Evolutionary conservation across 2,797 vertebrate species (phyloP).

Genomic region (Pempheris klunzingeri): DNA sequence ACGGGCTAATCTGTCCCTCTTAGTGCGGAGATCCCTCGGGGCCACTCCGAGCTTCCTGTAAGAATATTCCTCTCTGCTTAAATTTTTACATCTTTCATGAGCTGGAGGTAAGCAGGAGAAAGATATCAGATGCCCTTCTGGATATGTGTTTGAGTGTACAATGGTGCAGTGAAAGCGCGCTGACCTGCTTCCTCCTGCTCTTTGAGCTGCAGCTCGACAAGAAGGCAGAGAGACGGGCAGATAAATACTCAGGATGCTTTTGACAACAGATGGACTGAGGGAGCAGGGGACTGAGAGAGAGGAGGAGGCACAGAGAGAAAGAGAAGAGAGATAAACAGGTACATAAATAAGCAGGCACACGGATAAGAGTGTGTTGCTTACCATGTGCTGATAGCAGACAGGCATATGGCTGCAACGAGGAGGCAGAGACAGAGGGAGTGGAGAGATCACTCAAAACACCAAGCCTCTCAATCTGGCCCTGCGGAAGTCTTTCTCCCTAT

Average conservation of each 20-base stretch:
- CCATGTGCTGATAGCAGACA: constrained; percentile 59
- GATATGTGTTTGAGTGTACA: constrained; percentile 13
- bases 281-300: constrained; percentile 38
- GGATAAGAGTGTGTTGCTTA: constrained; percentile 47
- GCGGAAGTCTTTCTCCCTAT: background rate
- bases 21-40: constrained; percentile 59
- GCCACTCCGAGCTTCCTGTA: constrained; percentile 62
- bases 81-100: constrained; percentile 75
- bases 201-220: constrained; percentile 29
- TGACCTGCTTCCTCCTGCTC: constrained; percentile 48
- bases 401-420: constrained; percentile 53
- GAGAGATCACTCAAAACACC: constrained; percentile 48
- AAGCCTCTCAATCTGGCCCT: constrained; percentile 31
- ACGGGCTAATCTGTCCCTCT: constrained; percentile 72
- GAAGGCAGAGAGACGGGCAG: constrained; percentile 22
- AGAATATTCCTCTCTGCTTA: constrained; percentile 56
- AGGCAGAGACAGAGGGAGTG: constrained; percentile 38
- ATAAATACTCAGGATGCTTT: constrained; percentile 53
- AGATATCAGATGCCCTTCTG: constrained; percentile 60
- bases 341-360: constrained; percentile 53
- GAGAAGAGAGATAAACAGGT: constrained; percentile 55
- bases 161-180: constrained; percentile 17
- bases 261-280: constrained; percentile 65
- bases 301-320: constrained; percentile 29
- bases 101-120: constrained; percentile 41